These are phyloP conservation scores for Cheilosia vernalis DNA, from an alignment of 2,888 invertebrate species.

Conservation along the genomic window DNA sequence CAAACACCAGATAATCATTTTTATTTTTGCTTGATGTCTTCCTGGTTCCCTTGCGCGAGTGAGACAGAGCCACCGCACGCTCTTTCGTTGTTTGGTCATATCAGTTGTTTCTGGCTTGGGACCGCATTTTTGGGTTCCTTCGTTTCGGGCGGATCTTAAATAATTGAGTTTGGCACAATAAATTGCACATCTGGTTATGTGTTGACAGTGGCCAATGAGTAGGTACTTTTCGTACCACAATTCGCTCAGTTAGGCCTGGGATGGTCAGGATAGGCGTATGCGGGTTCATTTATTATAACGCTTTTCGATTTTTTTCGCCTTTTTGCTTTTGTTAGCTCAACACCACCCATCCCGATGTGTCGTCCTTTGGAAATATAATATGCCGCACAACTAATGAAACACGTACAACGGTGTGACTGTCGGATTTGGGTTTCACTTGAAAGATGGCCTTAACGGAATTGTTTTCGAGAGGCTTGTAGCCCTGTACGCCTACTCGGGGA, in stretches of 20 bases:
- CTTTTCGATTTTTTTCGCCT: constrained; percentile 41
- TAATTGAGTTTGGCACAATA: constrained; percentile 84
- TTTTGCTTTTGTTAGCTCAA: constrained; percentile 24
- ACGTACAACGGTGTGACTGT: constrained; percentile 45
- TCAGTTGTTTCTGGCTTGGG: constrained; percentile 7
- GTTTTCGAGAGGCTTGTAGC: constrained; percentile 30
- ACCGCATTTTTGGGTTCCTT: constrained; percentile 32
- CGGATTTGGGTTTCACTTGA: constrained; percentile 55
- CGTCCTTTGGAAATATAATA: constrained; percentile 69
- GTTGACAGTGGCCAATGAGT: constrained; percentile 77
- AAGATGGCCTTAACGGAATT: constrained; percentile 51
- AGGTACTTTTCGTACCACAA: constrained; percentile 60
- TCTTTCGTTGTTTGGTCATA: constrained; percentile 25
- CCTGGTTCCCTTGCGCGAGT: constrained; percentile 43
- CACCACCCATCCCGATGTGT: constrained; percentile 67
- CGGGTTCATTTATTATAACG: constrained; percentile 71
- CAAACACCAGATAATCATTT: constrained; percentile 70
- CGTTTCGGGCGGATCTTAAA: constrained; percentile 77
- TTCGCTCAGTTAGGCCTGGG: constrained; percentile 57
- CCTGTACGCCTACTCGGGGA: constrained; percentile 45
- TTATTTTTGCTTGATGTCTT: constrained; percentile 69
- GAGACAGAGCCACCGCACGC: constrained; percentile 13
- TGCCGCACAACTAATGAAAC: constrained; percentile 61
- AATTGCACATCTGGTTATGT: constrained; percentile 83
- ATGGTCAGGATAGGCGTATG: constrained; percentile 64